phyloP scores from a whole-genome alignment of 2,888 invertebrate genomes.

The Phortica okadai region DNA sequence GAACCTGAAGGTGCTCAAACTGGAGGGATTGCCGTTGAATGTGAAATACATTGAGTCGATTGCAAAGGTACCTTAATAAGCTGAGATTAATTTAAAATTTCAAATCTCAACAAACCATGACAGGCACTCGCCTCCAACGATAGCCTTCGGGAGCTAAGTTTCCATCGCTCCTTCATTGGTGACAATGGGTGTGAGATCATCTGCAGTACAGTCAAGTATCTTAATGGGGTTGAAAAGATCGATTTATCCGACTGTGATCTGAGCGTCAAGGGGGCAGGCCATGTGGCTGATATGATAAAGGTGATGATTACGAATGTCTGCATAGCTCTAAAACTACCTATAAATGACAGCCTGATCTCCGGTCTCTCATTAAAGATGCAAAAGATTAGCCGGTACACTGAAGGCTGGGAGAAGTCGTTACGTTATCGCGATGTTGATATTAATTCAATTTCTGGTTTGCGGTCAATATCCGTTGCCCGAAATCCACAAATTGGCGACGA shows the following conservation, averaged over 20 bases:
- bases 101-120: neutral
- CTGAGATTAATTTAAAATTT: neutral
- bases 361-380: conserved; percentile 78
- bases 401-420: conserved; percentile 88
- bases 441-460: conserved; percentile 85
- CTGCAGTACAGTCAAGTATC: conserved; percentile 82
- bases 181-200: conserved; percentile 85
- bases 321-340: neutral
- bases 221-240: conserved; percentile 82
- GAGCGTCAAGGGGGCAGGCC: conserved; percentile 80
- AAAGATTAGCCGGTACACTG: conserved; percentile 85
- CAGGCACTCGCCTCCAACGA: conserved; percentile 81
- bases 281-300: conserved; percentile 83
- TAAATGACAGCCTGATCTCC: neutral
- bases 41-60: conserved; percentile 81
- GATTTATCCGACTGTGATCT: conserved; percentile 84
- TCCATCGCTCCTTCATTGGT: conserved; percentile 83
- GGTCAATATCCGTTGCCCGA: conserved; percentile 83
- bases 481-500: conserved; percentile 83
- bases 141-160: conserved; percentile 82
- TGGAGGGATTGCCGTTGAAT: conserved; percentile 85
- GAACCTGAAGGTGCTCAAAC: conserved; percentile 80
- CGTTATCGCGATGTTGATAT: conserved; percentile 86
- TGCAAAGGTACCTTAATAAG: conserved; percentile 77
- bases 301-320: conserved; percentile 61